phyloP scores from a whole-genome alignment of 2,888 invertebrate species.

The Rotaria socialis region DNA sequence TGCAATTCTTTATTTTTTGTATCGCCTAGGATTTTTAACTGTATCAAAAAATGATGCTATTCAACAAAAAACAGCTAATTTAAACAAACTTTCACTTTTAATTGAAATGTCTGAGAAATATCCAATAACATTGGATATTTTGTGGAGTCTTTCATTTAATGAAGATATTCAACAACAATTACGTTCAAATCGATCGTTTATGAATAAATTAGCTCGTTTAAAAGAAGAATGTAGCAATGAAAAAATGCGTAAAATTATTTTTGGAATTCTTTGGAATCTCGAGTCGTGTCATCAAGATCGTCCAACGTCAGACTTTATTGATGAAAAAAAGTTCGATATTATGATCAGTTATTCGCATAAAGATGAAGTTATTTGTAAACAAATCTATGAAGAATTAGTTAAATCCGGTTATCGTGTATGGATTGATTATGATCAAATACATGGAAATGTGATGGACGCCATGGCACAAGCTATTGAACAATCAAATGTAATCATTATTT shows the following conservation, averaged over 20 bases:
- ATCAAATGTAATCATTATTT: background rate
- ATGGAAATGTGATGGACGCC: constrained; percentile 6
- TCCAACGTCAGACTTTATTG: background rate
- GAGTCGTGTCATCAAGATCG: background rate
- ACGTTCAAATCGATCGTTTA: background rate
- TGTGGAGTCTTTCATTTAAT: background rate
- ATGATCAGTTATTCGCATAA: constrained; percentile 39
- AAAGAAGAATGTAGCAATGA: background rate
- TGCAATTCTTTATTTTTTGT: background rate
- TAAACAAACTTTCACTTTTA: background rate
- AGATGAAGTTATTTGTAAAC: background rate
- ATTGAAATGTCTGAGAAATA: background rate
- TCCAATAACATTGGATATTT: background rate
- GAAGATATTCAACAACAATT: background rate
- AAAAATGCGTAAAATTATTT: background rate
- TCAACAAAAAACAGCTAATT: background rate
- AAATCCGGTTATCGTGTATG: background rate
- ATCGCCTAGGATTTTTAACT: background rate
- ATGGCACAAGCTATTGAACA: constrained; percentile 36
- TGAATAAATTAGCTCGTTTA: background rate
- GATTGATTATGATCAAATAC: constrained; percentile 28
- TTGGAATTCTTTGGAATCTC: background rate
- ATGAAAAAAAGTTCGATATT: background rate
- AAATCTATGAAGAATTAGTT: background rate
- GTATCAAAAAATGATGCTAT: background rate